Conservation (phyloP, 2,797 vertebrate species). For the Anisognathus igniventris region DNA sequence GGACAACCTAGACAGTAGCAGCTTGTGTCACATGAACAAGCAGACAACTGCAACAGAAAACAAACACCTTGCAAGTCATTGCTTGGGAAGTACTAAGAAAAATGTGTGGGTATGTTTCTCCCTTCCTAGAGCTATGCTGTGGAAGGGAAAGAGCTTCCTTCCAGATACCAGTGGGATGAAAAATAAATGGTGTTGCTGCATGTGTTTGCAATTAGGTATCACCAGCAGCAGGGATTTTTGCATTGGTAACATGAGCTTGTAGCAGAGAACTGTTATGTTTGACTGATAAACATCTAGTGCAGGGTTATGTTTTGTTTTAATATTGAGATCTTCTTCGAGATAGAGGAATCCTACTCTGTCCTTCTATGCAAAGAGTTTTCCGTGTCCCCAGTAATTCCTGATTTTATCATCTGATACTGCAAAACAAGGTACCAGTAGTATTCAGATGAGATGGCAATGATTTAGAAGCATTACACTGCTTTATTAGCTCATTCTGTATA, state of each 20-base stretch:
- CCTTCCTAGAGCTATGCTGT: neutral
- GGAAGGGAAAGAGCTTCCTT: neutral
- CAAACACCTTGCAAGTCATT: neutral
- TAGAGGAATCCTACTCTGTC: neutral
- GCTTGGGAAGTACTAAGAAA: neutral
- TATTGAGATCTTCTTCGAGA: neutral
- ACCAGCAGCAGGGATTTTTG: neutral
- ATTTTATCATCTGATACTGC: neutral
- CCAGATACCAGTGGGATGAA: neutral
- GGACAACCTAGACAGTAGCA: neutral
- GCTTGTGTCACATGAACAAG: neutral
- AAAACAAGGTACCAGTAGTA: neutral
- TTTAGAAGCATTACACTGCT: neutral
- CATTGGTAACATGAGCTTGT: fast-evolving
- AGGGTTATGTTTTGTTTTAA: neutral
- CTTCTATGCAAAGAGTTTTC: neutral
- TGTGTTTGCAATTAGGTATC: neutral
- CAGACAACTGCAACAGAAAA: neutral
- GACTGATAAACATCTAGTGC: neutral
- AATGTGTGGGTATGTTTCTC: neutral
- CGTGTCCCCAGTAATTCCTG: neutral
- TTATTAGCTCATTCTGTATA: neutral
- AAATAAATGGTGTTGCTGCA: neutral
- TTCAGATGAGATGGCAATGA: neutral
- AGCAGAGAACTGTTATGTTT: neutral